phyloP scores from a whole-genome alignment of 1,140 invertebrate genomes.

The Drosophila jambulina region DNA sequence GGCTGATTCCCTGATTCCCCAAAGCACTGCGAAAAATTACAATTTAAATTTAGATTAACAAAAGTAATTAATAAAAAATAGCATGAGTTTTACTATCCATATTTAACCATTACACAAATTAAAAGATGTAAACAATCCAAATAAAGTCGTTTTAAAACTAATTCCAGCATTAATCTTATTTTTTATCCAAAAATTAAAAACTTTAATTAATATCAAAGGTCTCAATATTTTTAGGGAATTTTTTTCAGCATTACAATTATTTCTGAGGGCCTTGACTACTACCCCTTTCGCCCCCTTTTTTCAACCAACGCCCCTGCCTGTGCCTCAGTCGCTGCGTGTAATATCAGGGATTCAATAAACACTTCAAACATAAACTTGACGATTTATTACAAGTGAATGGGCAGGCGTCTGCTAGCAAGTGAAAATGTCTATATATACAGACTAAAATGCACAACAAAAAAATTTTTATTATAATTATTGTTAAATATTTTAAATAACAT shows the following conservation, averaged over 20 bases:
- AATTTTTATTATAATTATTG: background rate
- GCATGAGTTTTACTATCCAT: background rate
- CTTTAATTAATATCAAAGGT: background rate
- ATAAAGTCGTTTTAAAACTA: background rate
- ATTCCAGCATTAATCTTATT: background rate
- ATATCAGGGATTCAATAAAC: slow-evolving; percentile 83
- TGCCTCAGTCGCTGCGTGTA: slow-evolving; percentile 58
- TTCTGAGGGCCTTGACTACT: too few species aligned
- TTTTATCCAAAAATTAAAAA: background rate
- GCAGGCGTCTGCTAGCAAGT: slow-evolving; percentile 44
- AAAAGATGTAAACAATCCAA: background rate
- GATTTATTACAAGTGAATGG: slow-evolving; percentile 74
- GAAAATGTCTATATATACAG: slow-evolving; percentile 29
- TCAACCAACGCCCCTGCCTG: background rate
- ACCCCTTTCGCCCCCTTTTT: too few species aligned
- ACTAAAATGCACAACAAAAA: background rate
- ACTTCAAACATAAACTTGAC: slow-evolving; percentile 82
- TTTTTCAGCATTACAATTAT: background rate
- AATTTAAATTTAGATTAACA: background rate
- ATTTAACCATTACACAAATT: background rate
- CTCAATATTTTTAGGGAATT: background rate
- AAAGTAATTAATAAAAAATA: background rate
- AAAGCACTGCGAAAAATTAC: background rate
- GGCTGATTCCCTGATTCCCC: slow-evolving; percentile 22
- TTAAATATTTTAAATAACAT: background rate